Evolutionary conservation across 2,888 invertebrate species (phyloP).

Genomic region (Imbricaverruca yamaguchii): DNA sequence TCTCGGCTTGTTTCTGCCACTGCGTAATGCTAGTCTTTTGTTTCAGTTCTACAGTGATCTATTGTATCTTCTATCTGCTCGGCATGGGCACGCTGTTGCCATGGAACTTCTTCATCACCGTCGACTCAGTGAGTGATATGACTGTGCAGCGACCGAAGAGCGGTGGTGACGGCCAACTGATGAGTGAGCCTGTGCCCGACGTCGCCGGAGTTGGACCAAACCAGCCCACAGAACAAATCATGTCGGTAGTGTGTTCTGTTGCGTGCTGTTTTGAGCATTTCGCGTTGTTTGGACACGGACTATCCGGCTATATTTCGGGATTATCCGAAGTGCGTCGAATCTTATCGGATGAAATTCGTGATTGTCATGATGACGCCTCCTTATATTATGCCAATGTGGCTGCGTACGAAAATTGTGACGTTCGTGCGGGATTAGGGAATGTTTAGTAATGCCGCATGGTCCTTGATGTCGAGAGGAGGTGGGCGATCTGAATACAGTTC

Average conservation of each 20-base stretch:
- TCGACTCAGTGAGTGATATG: slow-evolving; percentile 67
- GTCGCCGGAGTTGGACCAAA: too few relatives aligned
- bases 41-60: neutral
- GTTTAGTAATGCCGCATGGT: too few relatives aligned
- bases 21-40: neutral
- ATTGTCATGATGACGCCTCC: too few relatives aligned
- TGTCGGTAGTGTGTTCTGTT: neutral
- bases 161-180: too few relatives aligned
- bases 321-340: too few relatives aligned
- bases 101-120: slow-evolving; percentile 94
- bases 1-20: too few relatives aligned
- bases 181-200: neutral
- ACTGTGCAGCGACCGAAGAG: neutral
- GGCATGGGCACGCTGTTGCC: slow-evolving; percentile 84
- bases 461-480: too few relatives aligned
- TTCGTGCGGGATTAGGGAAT: too few relatives aligned
- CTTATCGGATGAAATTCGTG: too few relatives aligned
- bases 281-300: neutral
- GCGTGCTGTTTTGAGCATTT: neutral
- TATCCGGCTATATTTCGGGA: neutral
- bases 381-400: too few relatives aligned
- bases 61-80: slow-evolving; percentile 62
- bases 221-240: neutral
- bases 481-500: too few relatives aligned
- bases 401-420: too few relatives aligned